These are phyloP conservation scores for Periophthalmus modestus DNA, from an alignment of 2,113 vertebrate species.

Conservation along the genomic window DNA sequence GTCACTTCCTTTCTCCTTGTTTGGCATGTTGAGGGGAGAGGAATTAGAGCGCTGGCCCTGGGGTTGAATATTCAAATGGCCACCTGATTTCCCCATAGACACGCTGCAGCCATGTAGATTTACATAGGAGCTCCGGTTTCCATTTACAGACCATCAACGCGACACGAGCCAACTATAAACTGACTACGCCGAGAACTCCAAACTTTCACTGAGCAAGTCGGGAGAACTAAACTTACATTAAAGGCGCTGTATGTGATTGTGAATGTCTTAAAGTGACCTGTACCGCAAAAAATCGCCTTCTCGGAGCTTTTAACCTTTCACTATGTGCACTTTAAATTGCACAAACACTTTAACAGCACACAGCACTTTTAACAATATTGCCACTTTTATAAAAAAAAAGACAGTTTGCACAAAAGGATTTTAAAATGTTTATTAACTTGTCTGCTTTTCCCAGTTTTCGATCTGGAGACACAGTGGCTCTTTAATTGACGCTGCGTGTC, in stretches of 20 bases:
- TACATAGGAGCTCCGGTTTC: slow-evolving; percentile 51
- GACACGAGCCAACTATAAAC: slow-evolving; percentile 32
- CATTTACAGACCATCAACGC: slow-evolving; percentile 59
- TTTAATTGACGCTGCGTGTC: too few relatives aligned
- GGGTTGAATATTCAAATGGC: slow-evolving; percentile 80
- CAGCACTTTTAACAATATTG: too few relatives aligned
- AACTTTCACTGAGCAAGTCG: slow-evolving; percentile 19
- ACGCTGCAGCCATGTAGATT: slow-evolving; percentile 55
- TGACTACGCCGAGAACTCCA: slow-evolving; percentile 29
- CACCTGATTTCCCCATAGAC: slow-evolving; percentile 70
- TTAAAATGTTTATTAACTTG: too few relatives aligned
- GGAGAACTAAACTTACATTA: slow-evolving; percentile 19
- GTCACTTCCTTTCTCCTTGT: slow-evolving; percentile 88
- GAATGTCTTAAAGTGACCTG: too few relatives aligned
- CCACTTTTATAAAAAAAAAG: too few relatives aligned
- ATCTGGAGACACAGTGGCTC: too few relatives aligned
- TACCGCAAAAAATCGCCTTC: too few relatives aligned
- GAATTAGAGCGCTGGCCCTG: slow-evolving; percentile 86
- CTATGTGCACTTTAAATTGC: too few relatives aligned
- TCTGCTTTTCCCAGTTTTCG: too few relatives aligned
- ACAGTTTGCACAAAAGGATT: too few relatives aligned
- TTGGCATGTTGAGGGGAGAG: slow-evolving; percentile 80
- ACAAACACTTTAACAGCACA: too few relatives aligned
- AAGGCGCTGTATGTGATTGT: neutral
- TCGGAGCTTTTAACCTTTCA: too few relatives aligned